phyloP scores from a whole-genome alignment of 2,888 invertebrate species.

The Baronia brevicornis region DNA sequence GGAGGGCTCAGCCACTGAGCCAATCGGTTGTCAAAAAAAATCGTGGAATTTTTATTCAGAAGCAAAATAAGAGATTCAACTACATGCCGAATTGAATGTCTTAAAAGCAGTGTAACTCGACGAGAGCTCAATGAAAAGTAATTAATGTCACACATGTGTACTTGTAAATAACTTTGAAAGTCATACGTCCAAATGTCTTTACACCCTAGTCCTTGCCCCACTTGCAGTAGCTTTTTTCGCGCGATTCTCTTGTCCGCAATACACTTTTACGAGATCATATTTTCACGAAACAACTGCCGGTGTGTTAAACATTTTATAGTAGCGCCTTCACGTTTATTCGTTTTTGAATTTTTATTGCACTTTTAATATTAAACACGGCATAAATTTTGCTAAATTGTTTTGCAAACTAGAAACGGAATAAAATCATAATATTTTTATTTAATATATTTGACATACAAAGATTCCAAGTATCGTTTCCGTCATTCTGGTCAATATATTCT shows the following conservation, averaged over 20 bases:
- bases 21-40: no score
- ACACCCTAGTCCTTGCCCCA: conserved; percentile 8
- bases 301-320: conserved; percentile 5
- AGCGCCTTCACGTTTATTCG: conserved; percentile 1
- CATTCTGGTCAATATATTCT: no score
- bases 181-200: conserved; percentile 1
- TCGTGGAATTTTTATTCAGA: no score
- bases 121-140: neutral
- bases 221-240: conserved; percentile 5
- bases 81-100: no score
- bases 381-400: conserved; percentile 2
- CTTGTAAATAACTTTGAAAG: neutral
- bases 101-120: no score
- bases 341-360: conserved; percentile 7
- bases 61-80: no score
- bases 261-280: conserved; percentile 6
- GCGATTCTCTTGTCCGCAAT: conserved; percentile 4
- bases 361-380: conserved; percentile 4
- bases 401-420: neutral
- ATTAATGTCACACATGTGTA: conserved; percentile 5
- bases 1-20: no score
- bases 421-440: no score
- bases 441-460: no score
- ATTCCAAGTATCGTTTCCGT: no score
- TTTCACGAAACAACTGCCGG: conserved; percentile 8